phyloP scores from a whole-genome alignment of 1,140 invertebrate species.

The Trinorchestia longiramus region DNA sequence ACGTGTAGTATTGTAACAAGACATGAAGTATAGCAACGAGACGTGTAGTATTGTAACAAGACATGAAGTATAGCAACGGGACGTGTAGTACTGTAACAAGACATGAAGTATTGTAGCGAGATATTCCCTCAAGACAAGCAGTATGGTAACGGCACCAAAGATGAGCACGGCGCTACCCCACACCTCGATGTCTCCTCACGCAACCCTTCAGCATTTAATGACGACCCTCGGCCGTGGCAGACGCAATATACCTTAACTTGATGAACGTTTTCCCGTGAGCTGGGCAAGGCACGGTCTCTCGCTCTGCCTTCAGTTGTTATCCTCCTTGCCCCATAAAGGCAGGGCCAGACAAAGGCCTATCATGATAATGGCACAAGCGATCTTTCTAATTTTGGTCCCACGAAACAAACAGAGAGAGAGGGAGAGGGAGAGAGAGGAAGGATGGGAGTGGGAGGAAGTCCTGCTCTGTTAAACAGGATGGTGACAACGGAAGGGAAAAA shows the following conservation, averaged over 20 bases:
- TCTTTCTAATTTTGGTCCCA: constrained; percentile 28
- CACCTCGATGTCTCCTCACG: not conserved
- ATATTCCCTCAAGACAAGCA: not conserved
- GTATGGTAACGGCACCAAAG: not conserved
- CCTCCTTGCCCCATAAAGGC: not conserved
- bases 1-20: not conserved
- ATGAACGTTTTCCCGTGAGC: not conserved
- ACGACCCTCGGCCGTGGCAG: not conserved
- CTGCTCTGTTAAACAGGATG: not conserved
- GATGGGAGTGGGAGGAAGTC: no score
- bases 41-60: not conserved
- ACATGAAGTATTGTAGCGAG: not conserved
- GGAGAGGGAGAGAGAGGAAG: not conserved
- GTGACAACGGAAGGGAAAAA: no score
- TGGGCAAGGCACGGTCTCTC: not conserved
- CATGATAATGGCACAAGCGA: not conserved
- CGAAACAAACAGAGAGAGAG: constrained; percentile 6
- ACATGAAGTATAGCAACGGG: not conserved
- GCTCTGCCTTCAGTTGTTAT: not conserved
- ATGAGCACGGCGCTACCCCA: no score
- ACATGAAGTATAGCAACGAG: not conserved
- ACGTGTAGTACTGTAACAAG: not conserved
- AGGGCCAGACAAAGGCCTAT: constrained; percentile 25
- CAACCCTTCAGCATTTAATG: not conserved
- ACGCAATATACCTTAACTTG: constrained; percentile 1